Evolutionary conservation across 2,113 vertebrate genomes (phyloP).

Genomic region (rat (Rattus norvegicus)): GRCr8 NC_086033.1:34903001-34903500

Average conservation of each 20-base stretch:
- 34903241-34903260: neutral
- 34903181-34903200: neutral
- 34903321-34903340: neutral
- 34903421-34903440: neutral
- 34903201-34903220: neutral
- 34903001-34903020: slow-evolving; percentile 41
- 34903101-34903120: neutral
- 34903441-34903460: slow-evolving; percentile 6
- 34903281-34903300: neutral
- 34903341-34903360: neutral
- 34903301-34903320: neutral
- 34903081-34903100: neutral
- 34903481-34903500: neutral
- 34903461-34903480: neutral
- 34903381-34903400: neutral
- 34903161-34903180: neutral
- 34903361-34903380: neutral
- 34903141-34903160: neutral
- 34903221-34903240: neutral
- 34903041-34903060: neutral
- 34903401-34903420: neutral
- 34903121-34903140: neutral
- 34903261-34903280: neutral
- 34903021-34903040: neutral
- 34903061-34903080: neutral